A percentile compares a stretch with the other conserved stretches of the same genome.
These are phyloP conservation scores for Montipora foliosa DNA, from an alignment of 64 coral and sea anemone species.

Conservation along the genomic window DNA sequence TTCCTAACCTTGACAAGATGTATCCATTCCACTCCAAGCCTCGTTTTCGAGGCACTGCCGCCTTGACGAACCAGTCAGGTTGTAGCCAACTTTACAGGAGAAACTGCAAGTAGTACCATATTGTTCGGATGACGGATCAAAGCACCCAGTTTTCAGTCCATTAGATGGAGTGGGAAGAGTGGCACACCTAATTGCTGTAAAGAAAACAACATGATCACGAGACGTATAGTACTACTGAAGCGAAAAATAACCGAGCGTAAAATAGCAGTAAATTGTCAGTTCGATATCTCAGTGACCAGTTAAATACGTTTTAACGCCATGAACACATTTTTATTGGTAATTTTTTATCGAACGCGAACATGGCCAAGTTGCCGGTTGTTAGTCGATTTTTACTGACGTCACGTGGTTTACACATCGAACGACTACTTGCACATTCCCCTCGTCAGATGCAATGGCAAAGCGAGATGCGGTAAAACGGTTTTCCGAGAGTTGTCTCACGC, in stretches of 20 bases:
- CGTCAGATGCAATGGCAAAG: background rate
- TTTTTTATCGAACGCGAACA: background rate
- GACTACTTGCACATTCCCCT: background rate
- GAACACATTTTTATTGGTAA: background rate
- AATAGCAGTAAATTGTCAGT: background rate
- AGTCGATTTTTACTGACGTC: background rate
- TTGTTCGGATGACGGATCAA: background rate
- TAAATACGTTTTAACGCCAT: background rate
- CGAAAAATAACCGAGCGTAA: background rate
- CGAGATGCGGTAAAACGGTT: background rate
- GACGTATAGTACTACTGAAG: background rate
- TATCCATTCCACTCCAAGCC: conserved; percentile 45
- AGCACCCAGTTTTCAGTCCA: conserved; percentile 24
- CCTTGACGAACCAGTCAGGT: conserved; percentile 17
- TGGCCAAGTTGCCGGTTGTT: background rate
- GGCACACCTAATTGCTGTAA: conserved; percentile 28
- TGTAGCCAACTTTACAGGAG: conserved; percentile 53
- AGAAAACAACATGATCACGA: background rate
- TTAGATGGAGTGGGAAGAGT: conserved; percentile 11
- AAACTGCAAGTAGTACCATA: conserved; percentile 47
- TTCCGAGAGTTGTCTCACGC: background rate
- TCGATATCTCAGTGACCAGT: background rate
- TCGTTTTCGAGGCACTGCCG: conserved; percentile 41
- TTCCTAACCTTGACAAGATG: conserved; percentile 46
- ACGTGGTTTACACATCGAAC: background rate